Evolutionary conservation across 2,888 invertebrate genomes (phyloP).

Genomic region (Sinopyrophorus schimmeli): DNA sequence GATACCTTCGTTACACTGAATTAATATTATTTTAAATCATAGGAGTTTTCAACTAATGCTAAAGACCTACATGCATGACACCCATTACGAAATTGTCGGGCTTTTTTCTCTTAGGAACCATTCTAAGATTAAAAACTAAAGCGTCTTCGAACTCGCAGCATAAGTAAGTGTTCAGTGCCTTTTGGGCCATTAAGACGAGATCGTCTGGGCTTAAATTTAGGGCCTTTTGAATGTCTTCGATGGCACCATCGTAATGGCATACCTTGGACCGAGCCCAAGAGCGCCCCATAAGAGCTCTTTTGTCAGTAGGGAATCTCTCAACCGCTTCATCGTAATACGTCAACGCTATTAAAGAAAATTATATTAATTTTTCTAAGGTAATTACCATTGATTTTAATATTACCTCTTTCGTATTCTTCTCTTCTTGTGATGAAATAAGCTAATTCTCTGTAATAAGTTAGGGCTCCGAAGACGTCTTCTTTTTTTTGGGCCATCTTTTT

Average conservation of each 20-base stretch:
- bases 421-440: conserved; percentile 48
- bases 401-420: conserved; percentile 50
- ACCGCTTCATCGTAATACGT: conserved; percentile 48
- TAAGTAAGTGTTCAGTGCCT: conserved; percentile 49
- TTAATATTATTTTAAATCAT: not conserved
- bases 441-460: conserved; percentile 48
- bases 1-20: conserved; percentile 52
- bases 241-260: conserved; percentile 59
- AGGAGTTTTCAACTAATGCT: not conserved
- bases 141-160: conserved; percentile 53
- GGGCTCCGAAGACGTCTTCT: conserved; percentile 45
- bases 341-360: conserved; percentile 39
- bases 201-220: conserved; percentile 45
- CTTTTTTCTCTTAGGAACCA: conserved; percentile 45
- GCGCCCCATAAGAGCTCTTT: conserved; percentile 60
- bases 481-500: too few relatives aligned
- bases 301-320: conserved; percentile 53
- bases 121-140: conserved; percentile 46
- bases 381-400: not conserved
- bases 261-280: conserved; percentile 60
- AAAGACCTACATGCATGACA: conserved; percentile 48
- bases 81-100: conserved; percentile 53
- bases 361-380: not conserved
- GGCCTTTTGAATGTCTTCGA: conserved; percentile 59
- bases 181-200: conserved; percentile 46